A percentile compares a stretch with the other conserved stretches of the same genome.
phyloP scores from a whole-genome alignment of 2,797 vertebrate genomes.

The Sebastiscus albofasciatus region DNA sequence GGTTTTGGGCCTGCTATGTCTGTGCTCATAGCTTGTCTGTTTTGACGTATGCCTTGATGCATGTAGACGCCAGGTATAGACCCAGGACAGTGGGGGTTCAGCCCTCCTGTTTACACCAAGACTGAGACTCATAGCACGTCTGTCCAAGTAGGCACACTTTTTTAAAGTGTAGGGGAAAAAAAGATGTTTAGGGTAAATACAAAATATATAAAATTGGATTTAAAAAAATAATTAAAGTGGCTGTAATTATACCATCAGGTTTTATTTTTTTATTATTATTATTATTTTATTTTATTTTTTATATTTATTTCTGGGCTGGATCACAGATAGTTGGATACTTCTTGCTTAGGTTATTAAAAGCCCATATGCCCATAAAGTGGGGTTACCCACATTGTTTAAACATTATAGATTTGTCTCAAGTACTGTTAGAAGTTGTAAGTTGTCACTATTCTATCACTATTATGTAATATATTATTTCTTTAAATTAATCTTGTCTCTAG shows the following conservation, averaged over 20 bases:
- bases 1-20: slow-evolving; percentile 48
- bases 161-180: not conserved
- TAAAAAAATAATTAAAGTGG: not conserved
- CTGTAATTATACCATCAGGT: not conserved
- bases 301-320: not conserved
- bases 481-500: too few species aligned
- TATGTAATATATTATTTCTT: not conserved
- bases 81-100: slow-evolving; percentile 49
- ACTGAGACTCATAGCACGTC: slow-evolving; percentile 25
- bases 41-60: slow-evolving; percentile 60
- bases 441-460: too few species aligned
- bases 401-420: not conserved
- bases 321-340: not conserved
- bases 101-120: slow-evolving; percentile 51
- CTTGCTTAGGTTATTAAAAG: slow-evolving; percentile 14
- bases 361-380: not conserved
- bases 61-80: slow-evolving; percentile 57
- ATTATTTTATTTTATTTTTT: too few species aligned
- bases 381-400: not conserved
- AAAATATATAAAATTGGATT: not conserved
- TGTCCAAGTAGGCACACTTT: slow-evolving; percentile 24
- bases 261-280: too few species aligned
- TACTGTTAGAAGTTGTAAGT: not conserved
- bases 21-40: slow-evolving; percentile 57
- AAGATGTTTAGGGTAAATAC: not conserved